Base-by-base conservation (phyloP, 2,797 vertebrate species). In the Epinephelus malabaricus region DNA sequence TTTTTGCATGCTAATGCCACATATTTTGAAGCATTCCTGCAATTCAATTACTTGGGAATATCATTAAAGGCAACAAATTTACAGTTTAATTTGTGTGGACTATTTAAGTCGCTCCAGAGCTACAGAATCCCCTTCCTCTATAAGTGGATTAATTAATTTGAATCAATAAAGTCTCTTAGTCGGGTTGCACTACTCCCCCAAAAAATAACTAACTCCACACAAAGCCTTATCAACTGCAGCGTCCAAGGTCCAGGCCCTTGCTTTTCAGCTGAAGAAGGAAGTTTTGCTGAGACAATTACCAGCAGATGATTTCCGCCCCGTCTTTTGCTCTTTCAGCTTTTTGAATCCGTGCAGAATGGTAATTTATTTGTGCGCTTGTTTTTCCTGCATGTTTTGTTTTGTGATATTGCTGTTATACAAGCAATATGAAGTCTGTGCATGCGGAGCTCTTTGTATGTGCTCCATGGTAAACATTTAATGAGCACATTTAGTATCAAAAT, bases 61-160 rank as follows among this genome's bases (percentile, higher is more conserved):
- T 95, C 93, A 95, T 95, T 95, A 95, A 96, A 95, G 84, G 87
- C 92, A 95, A 89, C 89, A 94, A 89, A 95, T 95, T 91, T 94
- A 91, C 92, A 90, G 92, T 94, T 95, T 95, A 94, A 95, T 96
- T 94, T 94, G 91, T 93, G 90, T 81, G 88, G 92, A 93, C 89
- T 92, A 93, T 94, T 95, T 95, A 95, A 95, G 89, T 94, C 87
- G 88, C 88, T 89, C 81, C 89, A 81, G 86, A 94, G 92, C 92
- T 82, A 82, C 78, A 88, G 86, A 95, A 95, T 95, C 93, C 94
- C 76, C 86, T 86, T 88, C 91, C 90, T 92, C 92, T 83, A 79
- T 95, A 95, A 95, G 90, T 94, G 93, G 94, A 96, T 95, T 95
- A 95, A 96, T 96, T 96, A 94, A 96, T 95, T 95, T 95, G 87